Percentiles rank a stretch among this genome's conserved stretches.
phyloP scores from a whole-genome alignment of 2,113 vertebrate genomes.

The Calypte anna region DNA sequence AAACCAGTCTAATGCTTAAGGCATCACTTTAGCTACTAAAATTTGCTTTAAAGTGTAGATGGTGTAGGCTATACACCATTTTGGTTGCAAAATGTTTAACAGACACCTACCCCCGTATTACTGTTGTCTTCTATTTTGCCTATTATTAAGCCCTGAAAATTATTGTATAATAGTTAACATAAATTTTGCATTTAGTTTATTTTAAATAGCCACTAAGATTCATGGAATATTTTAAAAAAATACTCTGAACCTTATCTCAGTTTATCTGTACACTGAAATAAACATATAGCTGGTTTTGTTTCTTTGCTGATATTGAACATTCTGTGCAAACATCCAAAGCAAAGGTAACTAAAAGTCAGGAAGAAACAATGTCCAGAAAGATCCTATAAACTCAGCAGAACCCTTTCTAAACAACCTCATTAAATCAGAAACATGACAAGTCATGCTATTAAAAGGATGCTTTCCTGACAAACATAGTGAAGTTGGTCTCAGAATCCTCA shows the following conservation, averaged over 20 bases:
- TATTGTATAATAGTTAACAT: background rate
- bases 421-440: background rate
- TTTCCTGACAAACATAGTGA: background rate
- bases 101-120: background rate
- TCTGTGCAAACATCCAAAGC: background rate
- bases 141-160: background rate
- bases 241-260: background rate
- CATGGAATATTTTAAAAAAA: background rate
- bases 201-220: background rate
- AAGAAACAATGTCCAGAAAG: background rate
- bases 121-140: background rate
- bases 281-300: background rate
- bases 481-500: background rate
- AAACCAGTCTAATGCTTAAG: background rate
- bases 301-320: background rate
- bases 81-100: background rate
- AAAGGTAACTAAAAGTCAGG: background rate
- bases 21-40: background rate
- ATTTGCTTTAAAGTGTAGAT: background rate
- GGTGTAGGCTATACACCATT: background rate
- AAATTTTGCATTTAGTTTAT: background rate
- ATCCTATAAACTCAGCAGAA: background rate
- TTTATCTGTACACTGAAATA: background rate
- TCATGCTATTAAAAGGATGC: background rate
- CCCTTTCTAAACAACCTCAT: background rate